These are phyloP conservation scores for Eonycteris spelaea DNA, from an alignment of 2,113 vertebrate species.

Conservation along the genomic window DNA sequence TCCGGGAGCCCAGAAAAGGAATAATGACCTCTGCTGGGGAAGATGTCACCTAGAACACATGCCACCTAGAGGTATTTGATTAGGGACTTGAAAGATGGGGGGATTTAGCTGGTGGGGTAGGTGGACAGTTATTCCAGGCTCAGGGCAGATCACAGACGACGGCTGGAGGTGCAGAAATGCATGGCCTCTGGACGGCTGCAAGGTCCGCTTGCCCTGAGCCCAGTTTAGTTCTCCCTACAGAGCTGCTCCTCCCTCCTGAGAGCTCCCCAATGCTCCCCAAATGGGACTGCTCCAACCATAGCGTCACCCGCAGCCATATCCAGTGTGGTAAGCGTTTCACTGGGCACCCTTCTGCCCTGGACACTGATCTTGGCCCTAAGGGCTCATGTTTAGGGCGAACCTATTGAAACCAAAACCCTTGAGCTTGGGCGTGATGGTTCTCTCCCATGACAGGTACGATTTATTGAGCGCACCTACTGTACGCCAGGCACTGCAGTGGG, in stretches of 20 bases:
- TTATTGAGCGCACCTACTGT: background rate
- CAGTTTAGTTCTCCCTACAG: background rate
- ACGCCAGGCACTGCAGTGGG: background rate
- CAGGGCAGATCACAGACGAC: background rate
- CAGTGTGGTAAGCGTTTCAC: background rate
- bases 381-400: background rate
- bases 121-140: background rate
- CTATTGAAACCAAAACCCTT: background rate
- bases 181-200: background rate
- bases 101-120: background rate
- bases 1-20: background rate
- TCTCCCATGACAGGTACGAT: background rate
- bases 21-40: slow-evolving; percentile 31
- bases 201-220: background rate
- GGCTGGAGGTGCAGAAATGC: rapidly evolving
- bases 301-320: rapidly evolving
- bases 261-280: background rate
- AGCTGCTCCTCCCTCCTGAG: background rate
- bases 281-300: background rate
- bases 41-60: background rate
- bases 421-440: background rate
- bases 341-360: background rate
- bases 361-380: background rate
- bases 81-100: background rate
- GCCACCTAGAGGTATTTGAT: background rate